These are phyloP conservation scores for Chelonus formosanus DNA, from an alignment of 2,888 invertebrate genomes.

Conservation along the genomic window DNA sequence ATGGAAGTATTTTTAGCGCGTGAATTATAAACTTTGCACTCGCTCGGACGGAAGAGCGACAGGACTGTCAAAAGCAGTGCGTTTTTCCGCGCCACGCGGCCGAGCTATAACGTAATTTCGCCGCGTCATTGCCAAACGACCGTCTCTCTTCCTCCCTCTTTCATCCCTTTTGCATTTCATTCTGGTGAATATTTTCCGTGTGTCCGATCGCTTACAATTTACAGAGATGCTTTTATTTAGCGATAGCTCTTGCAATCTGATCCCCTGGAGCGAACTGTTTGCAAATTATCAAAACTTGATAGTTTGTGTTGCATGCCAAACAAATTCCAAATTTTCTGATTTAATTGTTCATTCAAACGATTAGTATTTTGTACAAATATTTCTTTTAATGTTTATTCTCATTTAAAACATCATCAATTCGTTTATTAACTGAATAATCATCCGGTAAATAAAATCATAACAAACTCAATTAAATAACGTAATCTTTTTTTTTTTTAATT, in stretches of 20 bases:
- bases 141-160: conserved; percentile 9
- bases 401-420: too few species aligned
- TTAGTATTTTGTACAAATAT: too few species aligned
- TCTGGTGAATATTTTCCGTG: conserved; percentile 33
- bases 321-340: conserved; percentile 18
- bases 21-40: conserved; percentile 47
- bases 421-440: too few species aligned
- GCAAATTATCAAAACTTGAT: conserved; percentile 38
- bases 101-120: conserved; percentile 31
- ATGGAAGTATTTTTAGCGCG: conserved; percentile 26
- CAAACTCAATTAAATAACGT: too few species aligned
- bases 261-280: conserved; percentile 30
- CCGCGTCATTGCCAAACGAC: conserved; percentile 41
- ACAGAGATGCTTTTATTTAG: conserved; percentile 33
- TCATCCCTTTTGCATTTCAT: background rate
- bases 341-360: too few species aligned
- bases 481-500: too few species aligned
- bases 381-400: too few species aligned
- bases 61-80: conserved; percentile 48
- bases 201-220: conserved; percentile 41
- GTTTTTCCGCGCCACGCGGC: conserved; percentile 29
- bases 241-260: conserved; percentile 31
- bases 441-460: too few species aligned
- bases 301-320: conserved; percentile 11
- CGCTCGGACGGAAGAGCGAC: conserved; percentile 48